phyloP scores from a whole-genome alignment of 1,140 invertebrate genomes.

The Drosophila punjabiensis region DNA sequence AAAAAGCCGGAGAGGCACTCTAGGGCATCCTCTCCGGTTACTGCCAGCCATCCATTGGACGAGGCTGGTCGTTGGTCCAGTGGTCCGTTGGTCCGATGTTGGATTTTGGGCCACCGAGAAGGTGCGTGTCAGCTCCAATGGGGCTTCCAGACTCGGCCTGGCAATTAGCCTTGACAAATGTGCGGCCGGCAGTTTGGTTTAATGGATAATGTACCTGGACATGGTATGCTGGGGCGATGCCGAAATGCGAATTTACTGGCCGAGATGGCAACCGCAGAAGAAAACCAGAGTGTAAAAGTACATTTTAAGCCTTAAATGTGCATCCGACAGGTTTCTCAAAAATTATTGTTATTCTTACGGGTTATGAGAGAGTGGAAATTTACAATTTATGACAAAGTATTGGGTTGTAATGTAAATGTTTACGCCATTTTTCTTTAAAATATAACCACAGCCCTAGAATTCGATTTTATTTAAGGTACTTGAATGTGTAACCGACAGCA shows the following conservation, averaged over 20 bases:
- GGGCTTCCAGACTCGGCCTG: conserved; percentile 53
- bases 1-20: conserved; percentile 36
- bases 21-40: conserved; percentile 28
- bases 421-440: neutral
- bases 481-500: neutral
- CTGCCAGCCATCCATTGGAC: conserved; percentile 17
- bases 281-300: conserved; percentile 40
- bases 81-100: neutral
- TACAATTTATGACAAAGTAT: conserved; percentile 26
- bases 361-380: conserved; percentile 16
- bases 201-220: conserved; percentile 73
- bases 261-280: conserved; percentile 34
- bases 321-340: conserved; percentile 40
- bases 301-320: conserved; percentile 54
- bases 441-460: neutral
- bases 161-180: conserved; percentile 77
- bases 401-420: conserved; percentile 5
- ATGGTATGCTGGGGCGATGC: conserved; percentile 34
- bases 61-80: conserved; percentile 5
- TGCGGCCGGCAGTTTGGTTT: conserved; percentile 73
- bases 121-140: conserved; percentile 69
- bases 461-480: neutral
- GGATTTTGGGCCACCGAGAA: conserved; percentile 28
- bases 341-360: conserved; percentile 49
- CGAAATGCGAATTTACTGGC: conserved; percentile 42